Evolutionary conservation across 2,888 invertebrate species (phyloP).

Genomic region (Conistra vaccinii): DNA sequence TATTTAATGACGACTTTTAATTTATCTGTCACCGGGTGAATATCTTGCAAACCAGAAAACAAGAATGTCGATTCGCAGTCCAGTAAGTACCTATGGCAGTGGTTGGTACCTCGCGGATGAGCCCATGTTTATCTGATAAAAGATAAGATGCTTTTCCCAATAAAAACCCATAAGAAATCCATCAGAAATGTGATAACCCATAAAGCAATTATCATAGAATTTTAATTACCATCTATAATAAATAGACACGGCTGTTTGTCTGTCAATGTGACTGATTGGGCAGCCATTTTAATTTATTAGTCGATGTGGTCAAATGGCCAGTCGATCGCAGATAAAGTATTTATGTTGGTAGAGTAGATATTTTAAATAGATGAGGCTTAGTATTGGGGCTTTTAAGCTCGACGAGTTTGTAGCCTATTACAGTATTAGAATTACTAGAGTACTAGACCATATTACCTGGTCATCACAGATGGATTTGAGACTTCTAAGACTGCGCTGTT

Average conservation of each 20-base stretch:
- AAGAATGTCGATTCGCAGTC: background rate
- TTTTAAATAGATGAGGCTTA: conserved; percentile 6
- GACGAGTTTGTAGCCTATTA: no score
- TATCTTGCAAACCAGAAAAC: background rate
- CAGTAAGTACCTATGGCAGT: background rate
- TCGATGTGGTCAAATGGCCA: conserved; percentile 75
- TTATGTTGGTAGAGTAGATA: conserved; percentile 39
- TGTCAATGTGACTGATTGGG: conserved; percentile 78
- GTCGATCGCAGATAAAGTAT: conserved; percentile 75
- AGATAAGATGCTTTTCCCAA: conserved; percentile 1
- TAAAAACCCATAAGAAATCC: conserved; percentile 34
- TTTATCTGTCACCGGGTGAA: background rate
- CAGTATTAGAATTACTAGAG: no score
- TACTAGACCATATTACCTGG: no score
- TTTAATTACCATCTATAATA: conserved; percentile 66
- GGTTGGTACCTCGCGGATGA: conserved; percentile 6
- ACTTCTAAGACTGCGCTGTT: no score
- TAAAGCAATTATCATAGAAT: conserved; percentile 57
- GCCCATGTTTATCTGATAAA: background rate
- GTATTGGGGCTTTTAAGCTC: no score
- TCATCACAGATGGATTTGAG: no score
- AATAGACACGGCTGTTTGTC: conserved; percentile 62
- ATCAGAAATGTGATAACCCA: conserved; percentile 61
- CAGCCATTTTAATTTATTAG: conserved; percentile 76
- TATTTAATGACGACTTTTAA: background rate